A percentile compares a stretch with the other conserved stretches of the same genome.
Evolutionary conservation across 2,113 vertebrate genomes (phyloP).

Genomic region (Pristiophorus japonicus): DNA sequence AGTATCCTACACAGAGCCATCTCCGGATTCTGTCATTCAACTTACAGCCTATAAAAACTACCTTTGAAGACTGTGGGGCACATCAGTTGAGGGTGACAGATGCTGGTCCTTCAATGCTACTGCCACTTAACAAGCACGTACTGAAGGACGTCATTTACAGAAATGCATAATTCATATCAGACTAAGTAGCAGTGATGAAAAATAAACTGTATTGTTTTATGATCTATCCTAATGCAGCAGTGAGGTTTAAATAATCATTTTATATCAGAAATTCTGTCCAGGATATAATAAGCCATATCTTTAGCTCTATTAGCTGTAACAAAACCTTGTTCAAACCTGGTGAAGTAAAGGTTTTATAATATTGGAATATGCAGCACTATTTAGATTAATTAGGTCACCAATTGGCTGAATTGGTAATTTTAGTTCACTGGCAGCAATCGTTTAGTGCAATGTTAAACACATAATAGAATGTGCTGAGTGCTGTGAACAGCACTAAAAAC

Average conservation of each 20-base stretch:
- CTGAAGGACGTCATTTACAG: neutral
- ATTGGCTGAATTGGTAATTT: conserved; percentile 16
- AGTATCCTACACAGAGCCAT: neutral
- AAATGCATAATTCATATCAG: conserved; percentile 21
- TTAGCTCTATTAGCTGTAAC: neutral
- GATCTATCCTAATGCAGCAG: conserved; percentile 8
- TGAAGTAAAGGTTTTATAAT: neutral
- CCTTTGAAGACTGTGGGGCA: neutral
- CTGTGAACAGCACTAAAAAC: conserved; percentile 19
- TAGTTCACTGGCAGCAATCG: neutral
- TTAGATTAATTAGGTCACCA: conserved; percentile 25
- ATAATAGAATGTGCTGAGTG: neutral
- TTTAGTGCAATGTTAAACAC: conserved; percentile 11
- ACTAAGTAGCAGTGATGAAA: conserved; percentile 3
- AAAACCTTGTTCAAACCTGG: neutral
- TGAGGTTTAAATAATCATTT: neutral
- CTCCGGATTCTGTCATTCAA: neutral
- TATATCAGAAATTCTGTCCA: neutral
- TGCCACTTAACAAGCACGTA: neutral
- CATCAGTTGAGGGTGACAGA: neutral
- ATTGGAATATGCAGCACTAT: neutral
- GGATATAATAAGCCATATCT: neutral
- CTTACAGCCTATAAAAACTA: neutral
- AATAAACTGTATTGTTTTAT: neutral
- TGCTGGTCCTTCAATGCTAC: neutral